phyloP scores from a whole-genome alignment of 2,888 invertebrate species.

The Plutella xylostella region DNA sequence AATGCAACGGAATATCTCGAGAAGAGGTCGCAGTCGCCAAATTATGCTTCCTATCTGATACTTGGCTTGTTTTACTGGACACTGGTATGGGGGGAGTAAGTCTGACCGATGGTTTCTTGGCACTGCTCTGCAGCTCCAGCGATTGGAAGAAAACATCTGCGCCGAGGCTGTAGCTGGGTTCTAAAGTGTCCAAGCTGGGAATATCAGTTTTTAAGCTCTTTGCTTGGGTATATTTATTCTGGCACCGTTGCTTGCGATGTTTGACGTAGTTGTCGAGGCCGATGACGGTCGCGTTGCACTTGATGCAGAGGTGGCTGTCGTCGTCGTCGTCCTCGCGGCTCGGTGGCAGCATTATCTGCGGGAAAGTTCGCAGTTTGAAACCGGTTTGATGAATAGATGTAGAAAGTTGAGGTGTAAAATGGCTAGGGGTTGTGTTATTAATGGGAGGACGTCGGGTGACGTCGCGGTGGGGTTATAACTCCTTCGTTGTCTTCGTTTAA shows the following conservation, averaged over 20 bases:
- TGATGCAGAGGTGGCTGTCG: constrained; percentile 89
- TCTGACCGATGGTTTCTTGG: constrained; percentile 68
- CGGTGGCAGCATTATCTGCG: constrained; percentile 62
- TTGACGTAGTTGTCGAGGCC: constrained; percentile 89
- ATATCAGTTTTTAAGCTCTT: constrained; percentile 31
- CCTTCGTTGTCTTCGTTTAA: constrained; percentile 22
- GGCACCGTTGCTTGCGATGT: constrained; percentile 82
- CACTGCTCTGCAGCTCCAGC: constrained; percentile 81
- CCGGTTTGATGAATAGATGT: constrained; percentile 7
- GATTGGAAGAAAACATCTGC: constrained; percentile 91
- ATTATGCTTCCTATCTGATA: constrained; percentile 34
- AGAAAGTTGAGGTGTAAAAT: constrained; percentile 8
- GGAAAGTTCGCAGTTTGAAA: constrained; percentile 16
- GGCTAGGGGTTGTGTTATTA: constrained; percentile 6
- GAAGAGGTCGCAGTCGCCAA: constrained; percentile 42
- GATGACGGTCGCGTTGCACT: constrained; percentile 83
- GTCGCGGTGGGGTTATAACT: constrained; percentile 24
- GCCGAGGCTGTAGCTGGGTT: constrained; percentile 72
- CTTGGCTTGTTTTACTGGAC: constrained; percentile 33
- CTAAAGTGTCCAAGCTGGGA: constrained; percentile 44
- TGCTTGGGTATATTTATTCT: constrained; percentile 34
- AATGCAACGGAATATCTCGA: constrained; percentile 43
- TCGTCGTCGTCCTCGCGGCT: constrained; percentile 75
- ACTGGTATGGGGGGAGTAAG: constrained; percentile 55
- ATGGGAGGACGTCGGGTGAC: constrained; percentile 26